A percentile compares a stretch with the other conserved stretches of the same genome.
Evolutionary conservation across 2,888 invertebrate genomes (phyloP).

Genomic region (Nymphalis urticae): DNA sequence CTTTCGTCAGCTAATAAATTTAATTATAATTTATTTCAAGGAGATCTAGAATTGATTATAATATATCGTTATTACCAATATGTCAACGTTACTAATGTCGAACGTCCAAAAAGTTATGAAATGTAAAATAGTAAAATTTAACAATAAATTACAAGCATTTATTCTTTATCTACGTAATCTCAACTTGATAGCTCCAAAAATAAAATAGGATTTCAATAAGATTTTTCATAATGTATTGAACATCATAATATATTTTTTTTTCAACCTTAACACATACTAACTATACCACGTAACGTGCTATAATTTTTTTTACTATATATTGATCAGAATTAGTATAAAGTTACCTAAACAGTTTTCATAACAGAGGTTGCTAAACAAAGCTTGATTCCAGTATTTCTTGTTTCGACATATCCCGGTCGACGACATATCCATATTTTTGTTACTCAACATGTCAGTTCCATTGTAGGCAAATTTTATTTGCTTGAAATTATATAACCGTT

Average conservation of each 20-base stretch:
- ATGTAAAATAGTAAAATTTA: too few relatives aligned
- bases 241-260: too few relatives aligned
- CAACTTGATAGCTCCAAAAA: too few relatives aligned
- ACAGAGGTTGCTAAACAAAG: conserved; percentile 12
- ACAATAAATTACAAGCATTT: too few relatives aligned
- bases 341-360: conserved; percentile 15
- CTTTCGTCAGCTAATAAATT: background rate
- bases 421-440: background rate
- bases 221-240: too few relatives aligned
- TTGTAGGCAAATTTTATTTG: background rate
- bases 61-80: background rate
- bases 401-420: conserved; percentile 17
- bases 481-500: background rate
- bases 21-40: conserved; percentile 3
- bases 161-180: too few relatives aligned
- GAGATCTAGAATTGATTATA: background rate
- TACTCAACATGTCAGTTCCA: background rate
- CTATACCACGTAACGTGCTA: too few relatives aligned
- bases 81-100: too few relatives aligned
- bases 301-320: too few relatives aligned
- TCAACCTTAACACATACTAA: too few relatives aligned
- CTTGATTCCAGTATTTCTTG: conserved; percentile 9
- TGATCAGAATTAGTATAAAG: background rate
- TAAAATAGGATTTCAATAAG: too few relatives aligned
- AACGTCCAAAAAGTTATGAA: too few relatives aligned